phyloP scores from a whole-genome alignment of 2,888 invertebrate species.

The Anarsia innoxiella region DNA sequence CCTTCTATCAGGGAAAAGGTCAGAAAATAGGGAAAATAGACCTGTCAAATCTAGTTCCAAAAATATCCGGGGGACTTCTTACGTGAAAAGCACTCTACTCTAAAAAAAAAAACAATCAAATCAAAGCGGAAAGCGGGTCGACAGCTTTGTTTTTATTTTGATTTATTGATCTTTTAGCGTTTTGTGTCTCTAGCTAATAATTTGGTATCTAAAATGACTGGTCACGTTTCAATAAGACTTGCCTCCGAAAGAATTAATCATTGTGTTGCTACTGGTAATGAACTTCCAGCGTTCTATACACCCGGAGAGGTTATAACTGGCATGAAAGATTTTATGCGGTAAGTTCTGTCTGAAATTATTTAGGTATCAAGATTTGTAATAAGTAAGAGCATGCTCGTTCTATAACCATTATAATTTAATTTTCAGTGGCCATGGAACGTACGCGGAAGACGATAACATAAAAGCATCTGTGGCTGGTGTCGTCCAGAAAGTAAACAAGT shows the following conservation, averaged over 20 bases:
- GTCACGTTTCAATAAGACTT: slow-evolving; percentile 77
- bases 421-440: slow-evolving; percentile 96
- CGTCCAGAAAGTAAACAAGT: slow-evolving; percentile 94
- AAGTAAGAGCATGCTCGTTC: too few relatives aligned
- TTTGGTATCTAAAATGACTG: slow-evolving; percentile 45
- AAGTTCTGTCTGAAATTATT: too few relatives aligned
- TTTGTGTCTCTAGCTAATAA: too few relatives aligned
- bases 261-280: slow-evolving; percentile 69
- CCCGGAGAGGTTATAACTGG: slow-evolving; percentile 92
- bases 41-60: too few relatives aligned
- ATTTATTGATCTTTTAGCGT: too few relatives aligned
- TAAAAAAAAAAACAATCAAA: too few relatives aligned
- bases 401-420: slow-evolving; percentile 9
- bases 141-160: background rate
- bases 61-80: too few relatives aligned
- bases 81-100: too few relatives aligned
- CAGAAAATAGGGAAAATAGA: too few relatives aligned
- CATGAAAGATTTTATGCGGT: slow-evolving; percentile 91
- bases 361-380: too few relatives aligned
- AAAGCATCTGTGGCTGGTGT: slow-evolving; percentile 96
- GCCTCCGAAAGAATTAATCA: slow-evolving; percentile 80
- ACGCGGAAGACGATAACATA: slow-evolving; percentile 86
- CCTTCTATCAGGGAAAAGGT: too few relatives aligned
- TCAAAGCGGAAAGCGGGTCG: background rate
- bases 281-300: slow-evolving; percentile 82